phyloP scores from a whole-genome alignment of 2,113 vertebrate genomes.

The Tinamus guttatus region DNA sequence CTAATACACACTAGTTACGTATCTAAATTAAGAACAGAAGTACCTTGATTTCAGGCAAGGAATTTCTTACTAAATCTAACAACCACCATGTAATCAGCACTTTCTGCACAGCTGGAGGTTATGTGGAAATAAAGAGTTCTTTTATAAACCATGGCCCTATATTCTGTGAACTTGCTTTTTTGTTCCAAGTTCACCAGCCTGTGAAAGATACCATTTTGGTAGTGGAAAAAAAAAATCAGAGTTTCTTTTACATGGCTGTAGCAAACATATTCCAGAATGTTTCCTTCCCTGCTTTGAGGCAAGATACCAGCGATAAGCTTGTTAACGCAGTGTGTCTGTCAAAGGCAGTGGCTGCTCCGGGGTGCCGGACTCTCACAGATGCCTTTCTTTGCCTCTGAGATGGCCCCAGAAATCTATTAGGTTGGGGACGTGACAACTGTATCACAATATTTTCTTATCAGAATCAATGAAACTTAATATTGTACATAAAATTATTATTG shows the following conservation, averaged over 20 bases:
- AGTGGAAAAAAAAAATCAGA: background rate
- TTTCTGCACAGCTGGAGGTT: slow-evolving; percentile 32
- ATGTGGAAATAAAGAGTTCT: slow-evolving; percentile 21
- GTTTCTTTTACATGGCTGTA: background rate
- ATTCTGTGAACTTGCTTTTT: background rate
- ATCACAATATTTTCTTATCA: background rate
- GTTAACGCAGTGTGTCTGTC: background rate
- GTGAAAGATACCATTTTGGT: background rate
- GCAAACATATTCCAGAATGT: background rate
- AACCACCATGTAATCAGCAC: slow-evolving; percentile 27
- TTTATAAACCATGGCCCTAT: background rate
- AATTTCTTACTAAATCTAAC: slow-evolving; percentile 43
- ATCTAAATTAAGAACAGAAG: background rate
- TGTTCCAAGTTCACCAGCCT: slow-evolving; percentile 3
- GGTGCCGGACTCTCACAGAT: background rate
- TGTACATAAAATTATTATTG: background rate
- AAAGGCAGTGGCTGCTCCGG: background rate
- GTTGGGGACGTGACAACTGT: background rate
- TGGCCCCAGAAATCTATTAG: background rate
- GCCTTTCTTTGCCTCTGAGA: background rate
- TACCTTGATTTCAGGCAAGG: background rate
- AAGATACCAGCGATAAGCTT: background rate
- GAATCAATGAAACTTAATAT: background rate
- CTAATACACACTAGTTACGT: background rate
- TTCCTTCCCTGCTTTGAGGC: background rate